Percentiles rank a stretch among this genome's conserved stretches.
Evolutionary conservation across 2,888 invertebrate species (phyloP).

Genomic region (Drosophila hamatofila): DNA sequence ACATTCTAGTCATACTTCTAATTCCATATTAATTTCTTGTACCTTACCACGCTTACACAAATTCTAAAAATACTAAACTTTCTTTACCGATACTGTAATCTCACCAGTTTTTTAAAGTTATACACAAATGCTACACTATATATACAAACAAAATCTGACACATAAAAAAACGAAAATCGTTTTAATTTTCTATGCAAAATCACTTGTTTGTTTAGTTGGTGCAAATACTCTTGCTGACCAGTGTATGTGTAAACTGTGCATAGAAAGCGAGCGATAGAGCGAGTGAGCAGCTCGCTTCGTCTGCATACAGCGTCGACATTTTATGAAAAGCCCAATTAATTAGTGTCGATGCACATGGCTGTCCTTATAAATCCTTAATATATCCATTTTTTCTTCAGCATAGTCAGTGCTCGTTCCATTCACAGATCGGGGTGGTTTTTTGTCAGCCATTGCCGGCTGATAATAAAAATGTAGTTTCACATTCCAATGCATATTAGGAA

Average conservation of each 20-base stretch:
- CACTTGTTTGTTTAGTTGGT: no score
- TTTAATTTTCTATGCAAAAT: no score
- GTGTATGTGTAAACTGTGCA: slow-evolving; percentile 42
- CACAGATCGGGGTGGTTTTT: slow-evolving; percentile 4
- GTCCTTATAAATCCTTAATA: slow-evolving; percentile 70
- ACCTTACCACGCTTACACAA: no score
- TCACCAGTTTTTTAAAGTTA: no score
- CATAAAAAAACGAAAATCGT: no score
- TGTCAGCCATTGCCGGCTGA: not conserved
- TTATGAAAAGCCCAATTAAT: slow-evolving; percentile 80
- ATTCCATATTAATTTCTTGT: no score
- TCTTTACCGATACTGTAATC: no score
- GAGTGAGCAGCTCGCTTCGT: slow-evolving; percentile 35
- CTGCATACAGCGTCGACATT: slow-evolving; percentile 33
- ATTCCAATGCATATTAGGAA: slow-evolving; percentile 41
- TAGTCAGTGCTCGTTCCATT: slow-evolving; percentile 24
- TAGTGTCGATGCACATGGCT: slow-evolving; percentile 59
- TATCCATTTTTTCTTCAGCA: slow-evolving; percentile 43
- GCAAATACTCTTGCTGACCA: not conserved
- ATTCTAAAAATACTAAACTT: no score
- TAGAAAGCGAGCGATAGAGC: not conserved
- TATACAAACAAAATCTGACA: no score
- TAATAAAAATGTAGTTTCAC: slow-evolving; percentile 6
- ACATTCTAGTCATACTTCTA: no score
- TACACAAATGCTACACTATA: no score